phyloP scores from a whole-genome alignment of 2,888 invertebrate genomes.

The Meta bourneti region DNA sequence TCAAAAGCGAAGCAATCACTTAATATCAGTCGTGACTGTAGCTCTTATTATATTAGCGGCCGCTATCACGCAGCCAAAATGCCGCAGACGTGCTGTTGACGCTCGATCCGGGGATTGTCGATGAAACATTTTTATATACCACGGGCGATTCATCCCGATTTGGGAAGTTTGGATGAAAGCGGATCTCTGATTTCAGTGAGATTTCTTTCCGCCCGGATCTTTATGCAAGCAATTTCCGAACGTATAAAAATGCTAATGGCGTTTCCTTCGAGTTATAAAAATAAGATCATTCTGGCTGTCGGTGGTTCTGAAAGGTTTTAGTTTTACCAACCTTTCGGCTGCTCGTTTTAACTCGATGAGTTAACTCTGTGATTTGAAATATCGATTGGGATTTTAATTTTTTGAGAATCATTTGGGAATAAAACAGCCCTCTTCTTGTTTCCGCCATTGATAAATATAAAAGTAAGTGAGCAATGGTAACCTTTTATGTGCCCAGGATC shows the following conservation, averaged over 20 bases:
- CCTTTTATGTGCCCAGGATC: too few species aligned
- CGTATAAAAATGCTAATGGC: background rate
- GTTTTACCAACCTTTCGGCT: too few species aligned
- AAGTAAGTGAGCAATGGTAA: too few species aligned
- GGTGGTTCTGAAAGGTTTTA: too few species aligned
- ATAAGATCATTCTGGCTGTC: too few species aligned
- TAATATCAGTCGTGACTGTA: slow-evolving; percentile 30
- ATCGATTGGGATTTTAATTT: too few species aligned
- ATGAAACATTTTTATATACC: slow-evolving; percentile 53
- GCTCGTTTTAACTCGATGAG: too few species aligned
- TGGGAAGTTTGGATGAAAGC: background rate
- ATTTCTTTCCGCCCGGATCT: background rate
- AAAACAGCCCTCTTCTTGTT: too few species aligned
- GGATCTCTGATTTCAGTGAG: background rate
- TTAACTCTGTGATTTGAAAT: too few species aligned
- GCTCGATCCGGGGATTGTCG: slow-evolving; percentile 36
- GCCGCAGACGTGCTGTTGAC: slow-evolving; percentile 41
- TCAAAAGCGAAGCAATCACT: slow-evolving; percentile 55
- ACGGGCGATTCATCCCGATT: slow-evolving; percentile 10
- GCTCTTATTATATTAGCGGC: slow-evolving; percentile 47
- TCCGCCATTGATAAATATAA: too few species aligned
- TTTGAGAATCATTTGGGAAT: too few species aligned
- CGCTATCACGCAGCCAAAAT: slow-evolving; percentile 25
- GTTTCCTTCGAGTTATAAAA: background rate
- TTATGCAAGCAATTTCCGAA: background rate